A percentile compares a stretch with the other conserved stretches of the same genome.
Evolutionary conservation across 2,113 vertebrate genomes (phyloP).

Genomic region (Nothobranchius kuhntae): DNA sequence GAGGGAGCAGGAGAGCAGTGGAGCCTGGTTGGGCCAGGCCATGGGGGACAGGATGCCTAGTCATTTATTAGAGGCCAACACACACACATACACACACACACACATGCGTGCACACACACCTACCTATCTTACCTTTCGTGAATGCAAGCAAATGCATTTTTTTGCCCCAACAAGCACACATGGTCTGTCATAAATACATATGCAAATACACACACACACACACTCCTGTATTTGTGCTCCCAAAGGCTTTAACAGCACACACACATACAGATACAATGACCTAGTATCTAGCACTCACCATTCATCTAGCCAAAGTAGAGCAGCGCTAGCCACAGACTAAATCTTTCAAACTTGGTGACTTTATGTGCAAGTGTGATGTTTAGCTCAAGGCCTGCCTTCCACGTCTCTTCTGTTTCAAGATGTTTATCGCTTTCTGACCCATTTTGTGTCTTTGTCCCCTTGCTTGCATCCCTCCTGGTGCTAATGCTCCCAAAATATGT

Average conservation of each 20-base stretch:
- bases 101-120: slow-evolving; percentile 12
- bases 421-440: slow-evolving; percentile 77
- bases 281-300: slow-evolving; percentile 61
- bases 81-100: slow-evolving; percentile 28
- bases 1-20: slow-evolving; percentile 64
- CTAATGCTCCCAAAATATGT: slow-evolving; percentile 59
- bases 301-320: slow-evolving; percentile 77
- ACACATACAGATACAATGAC: slow-evolving; percentile 55
- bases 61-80: slow-evolving; percentile 74
- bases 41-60: slow-evolving; percentile 65
- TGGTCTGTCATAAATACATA: slow-evolving; percentile 41
- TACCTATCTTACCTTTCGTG: slow-evolving; percentile 31
- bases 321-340: slow-evolving; percentile 66
- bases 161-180: slow-evolving; percentile 9
- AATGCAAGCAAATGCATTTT: slow-evolving; percentile 24
- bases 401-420: slow-evolving; percentile 49
- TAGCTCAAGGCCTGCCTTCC: slow-evolving; percentile 54
- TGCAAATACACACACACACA: slow-evolving; percentile 51
- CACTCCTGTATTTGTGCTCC: slow-evolving; percentile 35
- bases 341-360: slow-evolving; percentile 61
- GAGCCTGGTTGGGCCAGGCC: slow-evolving; percentile 69
- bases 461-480: slow-evolving; percentile 59
- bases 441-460: slow-evolving; percentile 70
- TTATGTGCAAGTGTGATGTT: slow-evolving; percentile 24
- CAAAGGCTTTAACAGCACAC: slow-evolving; percentile 49